These are phyloP conservation scores for Scatophagus argus DNA, from an alignment of 2,113 vertebrate species.

Conservation along the genomic window DNA sequence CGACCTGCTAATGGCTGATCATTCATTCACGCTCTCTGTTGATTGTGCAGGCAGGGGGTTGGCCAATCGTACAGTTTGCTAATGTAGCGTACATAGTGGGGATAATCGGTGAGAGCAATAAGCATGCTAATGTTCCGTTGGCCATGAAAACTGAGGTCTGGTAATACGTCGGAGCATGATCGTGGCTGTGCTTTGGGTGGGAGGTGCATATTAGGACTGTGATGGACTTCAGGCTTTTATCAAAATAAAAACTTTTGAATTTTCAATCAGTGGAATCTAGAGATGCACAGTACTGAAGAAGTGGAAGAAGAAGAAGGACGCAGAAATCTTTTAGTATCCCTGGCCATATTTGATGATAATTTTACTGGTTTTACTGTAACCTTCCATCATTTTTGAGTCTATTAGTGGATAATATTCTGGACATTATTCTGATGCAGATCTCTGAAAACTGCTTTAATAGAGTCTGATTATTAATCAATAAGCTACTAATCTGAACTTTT, in stretches of 20 bases:
- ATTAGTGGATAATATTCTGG: background rate
- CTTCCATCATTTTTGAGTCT: background rate
- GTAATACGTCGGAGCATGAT: constrained; percentile 58
- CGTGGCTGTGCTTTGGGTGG: constrained; percentile 20
- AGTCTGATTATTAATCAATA: background rate
- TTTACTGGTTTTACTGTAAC: background rate
- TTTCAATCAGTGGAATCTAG: background rate
- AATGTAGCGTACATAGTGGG: constrained; percentile 80
- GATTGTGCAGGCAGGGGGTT: constrained; percentile 83
- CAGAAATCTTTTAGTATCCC: background rate
- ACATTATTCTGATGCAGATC: background rate
- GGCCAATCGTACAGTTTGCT: constrained; percentile 80
- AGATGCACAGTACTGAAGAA: background rate
- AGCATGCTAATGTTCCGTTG: constrained; percentile 81
- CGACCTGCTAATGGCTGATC: constrained; percentile 85
- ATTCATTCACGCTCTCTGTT: constrained; percentile 83
- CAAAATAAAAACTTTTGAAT: constrained; percentile 6
- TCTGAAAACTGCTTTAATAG: background rate
- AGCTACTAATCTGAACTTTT: background rate
- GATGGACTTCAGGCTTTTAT: constrained; percentile 6
- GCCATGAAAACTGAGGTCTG: constrained; percentile 77
- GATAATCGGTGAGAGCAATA: constrained; percentile 82
- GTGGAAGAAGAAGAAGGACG: too few species aligned
- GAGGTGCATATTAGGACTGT: constrained; percentile 12
- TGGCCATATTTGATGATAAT: background rate